phyloP scores from a whole-genome alignment of 2,113 vertebrate species.

The Arothron firmamentum region DNA sequence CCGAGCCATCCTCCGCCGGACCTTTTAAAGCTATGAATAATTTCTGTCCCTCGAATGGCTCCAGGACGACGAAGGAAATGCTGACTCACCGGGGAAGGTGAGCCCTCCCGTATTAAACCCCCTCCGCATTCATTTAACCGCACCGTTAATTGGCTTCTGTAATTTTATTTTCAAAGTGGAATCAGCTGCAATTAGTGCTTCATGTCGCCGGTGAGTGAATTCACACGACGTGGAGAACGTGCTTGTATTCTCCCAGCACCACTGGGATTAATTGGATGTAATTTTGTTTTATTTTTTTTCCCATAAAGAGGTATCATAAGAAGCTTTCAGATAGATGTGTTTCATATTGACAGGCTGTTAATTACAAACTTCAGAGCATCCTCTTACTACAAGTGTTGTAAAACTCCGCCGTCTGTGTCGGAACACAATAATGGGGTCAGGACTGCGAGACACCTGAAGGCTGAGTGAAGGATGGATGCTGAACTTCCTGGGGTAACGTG shows the following conservation, averaged over 20 bases:
- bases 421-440: too few species aligned
- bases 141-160: slow-evolving; percentile 23
- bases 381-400: too few species aligned
- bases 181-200: slow-evolving; percentile 55
- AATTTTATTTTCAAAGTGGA: slow-evolving; percentile 42
- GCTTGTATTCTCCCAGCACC: slow-evolving; percentile 51
- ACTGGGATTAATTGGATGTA: slow-evolving; percentile 68
- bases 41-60: background rate
- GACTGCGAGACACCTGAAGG: too few species aligned
- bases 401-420: too few species aligned
- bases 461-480: too few species aligned
- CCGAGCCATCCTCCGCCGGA: background rate
- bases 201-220: slow-evolving; percentile 59
- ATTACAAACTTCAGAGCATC: too few species aligned
- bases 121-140: background rate
- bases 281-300: slow-evolving; percentile 50
- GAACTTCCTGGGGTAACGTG: slow-evolving; percentile 17
- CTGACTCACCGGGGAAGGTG: too few species aligned
- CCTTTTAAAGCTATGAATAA: background rate
- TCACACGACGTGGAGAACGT: slow-evolving; percentile 42
- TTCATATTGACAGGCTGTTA: slow-evolving; percentile 20
- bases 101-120: background rate
- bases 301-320: slow-evolving; percentile 29
- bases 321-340: slow-evolving; percentile 35
- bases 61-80: too few species aligned